phyloP scores from a whole-genome alignment of 2,113 vertebrate species.

The Notechis scutatus region DNA sequence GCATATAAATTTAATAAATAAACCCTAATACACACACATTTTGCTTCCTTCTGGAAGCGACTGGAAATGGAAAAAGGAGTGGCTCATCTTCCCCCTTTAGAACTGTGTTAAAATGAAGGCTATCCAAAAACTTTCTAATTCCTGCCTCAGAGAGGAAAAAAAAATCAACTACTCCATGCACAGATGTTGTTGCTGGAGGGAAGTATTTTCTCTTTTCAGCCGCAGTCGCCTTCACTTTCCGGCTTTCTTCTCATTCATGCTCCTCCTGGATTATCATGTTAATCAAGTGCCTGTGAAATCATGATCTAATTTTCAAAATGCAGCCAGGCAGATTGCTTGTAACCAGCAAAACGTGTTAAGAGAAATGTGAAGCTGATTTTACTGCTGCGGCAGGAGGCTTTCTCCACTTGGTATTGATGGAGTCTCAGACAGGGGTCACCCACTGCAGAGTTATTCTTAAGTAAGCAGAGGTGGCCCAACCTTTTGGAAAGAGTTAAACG shows the following conservation, averaged over 20 bases:
- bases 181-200: neutral
- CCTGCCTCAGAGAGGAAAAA: neutral
- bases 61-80: neutral
- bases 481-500: constrained; percentile 22
- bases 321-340: constrained; percentile 33
- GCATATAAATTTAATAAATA: neutral
- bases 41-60: neutral
- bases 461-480: constrained; percentile 8
- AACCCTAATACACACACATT: neutral
- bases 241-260: neutral
- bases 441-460: neutral
- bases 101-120: neutral
- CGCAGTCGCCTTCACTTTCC: constrained; percentile 14
- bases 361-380: constrained; percentile 46
- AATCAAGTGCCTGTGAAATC: constrained; percentile 52
- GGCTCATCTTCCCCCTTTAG: neutral
- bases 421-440: fast-evolving
- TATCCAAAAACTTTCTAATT: neutral
- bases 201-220: constrained; percentile 21
- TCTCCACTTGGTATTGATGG: constrained; percentile 31
- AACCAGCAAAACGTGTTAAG: constrained; percentile 33
- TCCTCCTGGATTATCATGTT: constrained; percentile 30
- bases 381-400: constrained; percentile 12
- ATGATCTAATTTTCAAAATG: constrained; percentile 20
- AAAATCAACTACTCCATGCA: neutral